Evolutionary conservation across 2,113 vertebrate species (phyloP), one percentile per base, ranked within the genome.

Genomic region (Aegithalos caudatus): DNA sequence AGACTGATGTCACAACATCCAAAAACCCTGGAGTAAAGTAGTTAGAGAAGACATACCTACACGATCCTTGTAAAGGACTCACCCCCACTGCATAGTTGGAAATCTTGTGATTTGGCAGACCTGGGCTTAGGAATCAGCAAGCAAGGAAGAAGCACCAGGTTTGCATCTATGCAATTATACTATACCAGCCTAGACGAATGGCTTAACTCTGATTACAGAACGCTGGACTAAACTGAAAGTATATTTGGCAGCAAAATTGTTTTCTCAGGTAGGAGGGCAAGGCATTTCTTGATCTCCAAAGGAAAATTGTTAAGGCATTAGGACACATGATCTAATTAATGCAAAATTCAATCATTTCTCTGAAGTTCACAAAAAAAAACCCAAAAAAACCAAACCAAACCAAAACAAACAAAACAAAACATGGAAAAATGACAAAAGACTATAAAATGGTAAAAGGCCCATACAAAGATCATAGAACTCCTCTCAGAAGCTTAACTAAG

Each of bases 131-230:
- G 19, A 66, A 78, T 42, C 54, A 88, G 35, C 23, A 81, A 64
- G 29, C 56, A 77, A 70, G 9, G 48, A 77, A 84, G 1, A 62
- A 44, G 37, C 37, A 54, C 5, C 7, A 28, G 7, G 47, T 33
- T 50, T 79, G 33, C 31, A 35, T 18, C 58, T 65, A 21, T 12
- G 21, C 12, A 56, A 64, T 16, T 29, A 50, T 11, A 37, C 17
- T 14, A 3, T 4, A 67, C 12, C 25, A 66, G 2, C 31, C 33
- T 8, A 67, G 16, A 54, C 0, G 0, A 78, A 35, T 18, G 35
- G 47, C 20, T 88, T 50, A 91, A 70, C 13, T n/a, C 40, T 47
- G 7, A 64, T 25, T 40, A 47, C 14, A 71, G 47, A 25, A 42
- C 15, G 25, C 14, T 60, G 53, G 22, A 40, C 22, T 65, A 80